These are phyloP conservation scores for Pteruthius melanotis DNA, from an alignment of 2,113 vertebrate genomes.

Conservation along the genomic window DNA sequence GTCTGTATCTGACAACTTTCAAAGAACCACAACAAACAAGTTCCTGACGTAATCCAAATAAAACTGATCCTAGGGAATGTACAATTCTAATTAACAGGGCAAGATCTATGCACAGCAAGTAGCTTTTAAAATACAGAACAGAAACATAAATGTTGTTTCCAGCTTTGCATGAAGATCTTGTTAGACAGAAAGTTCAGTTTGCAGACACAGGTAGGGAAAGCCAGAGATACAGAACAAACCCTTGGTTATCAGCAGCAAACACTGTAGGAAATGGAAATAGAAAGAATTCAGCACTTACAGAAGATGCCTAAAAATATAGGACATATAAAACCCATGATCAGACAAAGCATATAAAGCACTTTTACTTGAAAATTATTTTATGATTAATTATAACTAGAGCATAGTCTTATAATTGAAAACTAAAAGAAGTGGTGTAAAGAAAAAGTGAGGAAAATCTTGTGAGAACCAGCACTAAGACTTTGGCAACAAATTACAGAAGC, in stretches of 20 bases:
- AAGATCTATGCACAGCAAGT: neutral
- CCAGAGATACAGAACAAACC: neutral
- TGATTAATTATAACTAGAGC: neutral
- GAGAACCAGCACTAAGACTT: neutral
- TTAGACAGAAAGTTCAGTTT: neutral
- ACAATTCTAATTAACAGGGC: neutral
- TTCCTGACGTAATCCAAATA: neutral
- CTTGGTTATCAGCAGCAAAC: neutral
- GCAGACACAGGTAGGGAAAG: neutral
- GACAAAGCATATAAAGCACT: neutral
- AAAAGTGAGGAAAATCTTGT: neutral
- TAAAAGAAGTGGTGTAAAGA: neutral
- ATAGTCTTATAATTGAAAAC: neutral
- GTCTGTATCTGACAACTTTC: neutral
- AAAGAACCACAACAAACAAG: neutral
- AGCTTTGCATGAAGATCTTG: neutral
- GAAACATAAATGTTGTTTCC: neutral
- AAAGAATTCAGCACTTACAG: neutral
- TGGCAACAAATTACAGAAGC: neutral
- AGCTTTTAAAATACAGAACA: neutral
- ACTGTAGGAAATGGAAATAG: neutral
- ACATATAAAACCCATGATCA: neutral
- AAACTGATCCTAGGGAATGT: neutral
- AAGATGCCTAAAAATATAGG: neutral
- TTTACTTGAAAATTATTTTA: neutral